These are phyloP conservation scores for Poeciliopsis occidentalis DNA, from an alignment of 2,113 vertebrate species.

Conservation along the genomic window DNA sequence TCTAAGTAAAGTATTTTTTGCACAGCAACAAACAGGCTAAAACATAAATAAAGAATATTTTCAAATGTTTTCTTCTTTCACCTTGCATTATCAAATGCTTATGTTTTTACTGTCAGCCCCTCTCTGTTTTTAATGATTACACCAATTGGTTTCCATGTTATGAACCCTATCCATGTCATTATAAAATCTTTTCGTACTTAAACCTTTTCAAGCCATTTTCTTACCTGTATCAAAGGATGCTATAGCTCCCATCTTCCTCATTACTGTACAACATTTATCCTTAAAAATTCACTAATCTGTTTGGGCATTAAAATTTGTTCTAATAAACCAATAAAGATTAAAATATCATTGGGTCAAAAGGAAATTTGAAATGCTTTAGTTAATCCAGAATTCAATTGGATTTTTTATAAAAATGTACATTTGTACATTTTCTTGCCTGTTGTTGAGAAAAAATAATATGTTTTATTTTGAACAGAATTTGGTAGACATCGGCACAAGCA, in stretches of 20 bases:
- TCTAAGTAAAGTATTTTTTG: background rate
- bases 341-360: slow-evolving; percentile 19
- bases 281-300: slow-evolving; percentile 23
- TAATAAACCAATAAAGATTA: slow-evolving; percentile 31
- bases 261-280: slow-evolving; percentile 29
- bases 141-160: background rate
- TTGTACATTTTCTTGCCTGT: background rate
- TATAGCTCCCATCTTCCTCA: slow-evolving; percentile 2
- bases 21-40: background rate
- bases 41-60: background rate
- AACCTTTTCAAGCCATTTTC: background rate
- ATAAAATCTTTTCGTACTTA: background rate
- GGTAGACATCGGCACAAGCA: background rate
- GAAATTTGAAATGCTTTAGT: slow-evolving; percentile 44
- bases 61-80: no score
- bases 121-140: background rate
- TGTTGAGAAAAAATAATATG: background rate
- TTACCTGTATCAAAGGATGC: slow-evolving; percentile 1
- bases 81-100: background rate
- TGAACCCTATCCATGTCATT: accelerated
- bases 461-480: background rate
- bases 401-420: background rate
- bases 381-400: slow-evolving; percentile 14
- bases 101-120: background rate
- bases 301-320: slow-evolving; percentile 28